Evolutionary conservation across 2,888 invertebrate species (phyloP), one percentile per base, ranked within the genome.

Genomic region (Meiosimyza decipiens): DNA sequence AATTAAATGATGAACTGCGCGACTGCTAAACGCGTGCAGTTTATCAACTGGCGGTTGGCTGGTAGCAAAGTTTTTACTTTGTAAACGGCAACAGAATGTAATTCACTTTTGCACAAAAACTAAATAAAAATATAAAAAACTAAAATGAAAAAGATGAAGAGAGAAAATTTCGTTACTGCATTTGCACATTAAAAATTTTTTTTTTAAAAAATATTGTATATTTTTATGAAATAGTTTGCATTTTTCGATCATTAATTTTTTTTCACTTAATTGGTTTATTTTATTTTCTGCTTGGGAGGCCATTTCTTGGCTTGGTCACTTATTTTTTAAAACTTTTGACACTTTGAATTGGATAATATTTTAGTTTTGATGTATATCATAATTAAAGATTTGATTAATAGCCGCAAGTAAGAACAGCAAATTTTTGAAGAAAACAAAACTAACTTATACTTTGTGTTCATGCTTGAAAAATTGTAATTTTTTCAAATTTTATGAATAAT

Each of bases 71-170:
- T 40, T 40, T 40, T 40, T 40, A 40, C 40, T 74, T 28, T 59
- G 63, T 74, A 69, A 71, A 69, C 71, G 71, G 71, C 52, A 69
- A 63, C 55, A 71, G 74, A 75, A 75, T 74, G 70, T 57, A 22
- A 73, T 74, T 72, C 73, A 72, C 66, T 74, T 70, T 54, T 54
- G 63, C 63, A 52, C 54, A 52, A 71, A 73, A 76, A 40, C 40
- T 40, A 9, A 40, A 40, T 40, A 70, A 75, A 75, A 72, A 69
- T 33, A 63, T n/a, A 16, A 13, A 22, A 62, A 62, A 62, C 40
- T 52, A 18, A 13, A 33, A 40, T 15, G 22, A 16, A 6, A 33
- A 33, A 40, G n/a, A 9, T 47, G 69, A 5, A 69, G 59, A 59
- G 22, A 49, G 18, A 15, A 18, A 57, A 54, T n/a, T 66, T 47